Evolutionary conservation across 2,797 vertebrate species (phyloP).

Genomic region (Megaceryle alcyon): DNA sequence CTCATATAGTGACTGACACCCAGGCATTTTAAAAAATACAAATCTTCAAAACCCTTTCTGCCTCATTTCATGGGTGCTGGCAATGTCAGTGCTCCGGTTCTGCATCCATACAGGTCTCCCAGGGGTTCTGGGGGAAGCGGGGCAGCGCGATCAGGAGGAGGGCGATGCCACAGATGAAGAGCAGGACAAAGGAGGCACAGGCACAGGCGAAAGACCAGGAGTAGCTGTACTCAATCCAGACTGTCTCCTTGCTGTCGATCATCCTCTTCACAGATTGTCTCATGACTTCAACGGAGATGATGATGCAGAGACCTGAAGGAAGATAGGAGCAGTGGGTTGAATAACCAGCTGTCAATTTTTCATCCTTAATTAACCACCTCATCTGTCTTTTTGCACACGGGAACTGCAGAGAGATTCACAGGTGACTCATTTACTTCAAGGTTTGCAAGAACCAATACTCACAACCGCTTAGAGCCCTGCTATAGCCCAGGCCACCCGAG

Average conservation of each 20-base stretch:
- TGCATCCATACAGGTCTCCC: constrained; percentile 98
- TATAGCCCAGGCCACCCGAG: neutral
- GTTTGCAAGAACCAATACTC: neutral
- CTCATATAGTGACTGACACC: neutral
- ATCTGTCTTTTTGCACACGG: neutral
- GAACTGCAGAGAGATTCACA: neutral
- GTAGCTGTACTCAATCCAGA: constrained; percentile 91
- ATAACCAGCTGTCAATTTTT: neutral
- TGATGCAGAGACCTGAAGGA: constrained; percentile 89
- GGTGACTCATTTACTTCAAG: neutral
- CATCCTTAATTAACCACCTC: neutral
- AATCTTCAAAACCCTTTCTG: neutral
- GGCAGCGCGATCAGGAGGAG: constrained; percentile 94
- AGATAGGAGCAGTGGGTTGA: neutral
- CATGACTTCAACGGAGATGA: constrained; percentile 96
- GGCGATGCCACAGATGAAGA: constrained; percentile 87
- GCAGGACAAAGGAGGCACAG: constrained; percentile 87
- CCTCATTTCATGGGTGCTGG: neutral
- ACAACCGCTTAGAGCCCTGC: neutral
- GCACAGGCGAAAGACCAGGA: constrained; percentile 95
- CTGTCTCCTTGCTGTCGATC: constrained; percentile 93
- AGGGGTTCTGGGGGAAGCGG: constrained; percentile 94
- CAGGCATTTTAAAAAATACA: neutral
- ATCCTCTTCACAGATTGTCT: constrained; percentile 96
- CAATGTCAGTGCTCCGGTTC: constrained; percentile 84